Conservation (phyloP, 2,113 vertebrate genomes). For the Oriolus oriolus region DNA sequence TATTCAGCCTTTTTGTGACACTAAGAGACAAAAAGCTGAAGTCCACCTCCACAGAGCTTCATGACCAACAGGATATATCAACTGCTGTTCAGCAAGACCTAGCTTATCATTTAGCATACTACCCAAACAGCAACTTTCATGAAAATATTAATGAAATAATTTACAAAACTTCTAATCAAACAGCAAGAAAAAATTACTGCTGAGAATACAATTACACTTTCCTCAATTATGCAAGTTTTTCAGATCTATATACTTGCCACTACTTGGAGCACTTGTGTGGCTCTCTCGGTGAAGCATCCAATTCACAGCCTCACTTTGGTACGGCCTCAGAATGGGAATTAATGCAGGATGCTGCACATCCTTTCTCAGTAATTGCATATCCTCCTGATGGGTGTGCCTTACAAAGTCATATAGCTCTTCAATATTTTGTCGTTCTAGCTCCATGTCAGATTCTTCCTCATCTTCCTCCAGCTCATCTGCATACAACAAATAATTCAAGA, state of each 20-base stretch:
- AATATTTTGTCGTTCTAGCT: constrained; percentile 92
- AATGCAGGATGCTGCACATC: constrained; percentile 89
- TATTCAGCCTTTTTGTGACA: neutral
- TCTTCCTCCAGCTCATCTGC: constrained; percentile 80
- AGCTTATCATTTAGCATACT: neutral
- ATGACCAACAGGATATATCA: neutral
- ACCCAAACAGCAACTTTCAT: neutral
- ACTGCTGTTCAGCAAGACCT: neutral
- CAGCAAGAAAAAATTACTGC: neutral
- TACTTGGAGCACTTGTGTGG: constrained; percentile 7
- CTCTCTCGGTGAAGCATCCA: constrained; percentile 81
- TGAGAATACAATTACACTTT: neutral
- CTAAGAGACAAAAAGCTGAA: neutral
- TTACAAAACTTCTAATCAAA: neutral
- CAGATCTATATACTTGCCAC: constrained; percentile 65
- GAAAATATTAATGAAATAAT: neutral
- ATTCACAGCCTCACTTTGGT: constrained; percentile 79
- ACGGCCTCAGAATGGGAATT: constrained; percentile 76
- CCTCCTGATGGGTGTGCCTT: constrained; percentile 80
- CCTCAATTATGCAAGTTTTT: neutral
- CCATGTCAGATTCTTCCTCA: constrained; percentile 85
- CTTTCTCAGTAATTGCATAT: constrained; percentile 65
- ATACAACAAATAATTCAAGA: neutral
- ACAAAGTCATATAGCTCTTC: constrained; percentile 96
- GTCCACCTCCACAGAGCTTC: neutral